Evolutionary conservation across 2,797 vertebrate genomes (phyloP), one percentile per base, ranked within the genome.

Genomic region (Anguilla obscura): DNA sequence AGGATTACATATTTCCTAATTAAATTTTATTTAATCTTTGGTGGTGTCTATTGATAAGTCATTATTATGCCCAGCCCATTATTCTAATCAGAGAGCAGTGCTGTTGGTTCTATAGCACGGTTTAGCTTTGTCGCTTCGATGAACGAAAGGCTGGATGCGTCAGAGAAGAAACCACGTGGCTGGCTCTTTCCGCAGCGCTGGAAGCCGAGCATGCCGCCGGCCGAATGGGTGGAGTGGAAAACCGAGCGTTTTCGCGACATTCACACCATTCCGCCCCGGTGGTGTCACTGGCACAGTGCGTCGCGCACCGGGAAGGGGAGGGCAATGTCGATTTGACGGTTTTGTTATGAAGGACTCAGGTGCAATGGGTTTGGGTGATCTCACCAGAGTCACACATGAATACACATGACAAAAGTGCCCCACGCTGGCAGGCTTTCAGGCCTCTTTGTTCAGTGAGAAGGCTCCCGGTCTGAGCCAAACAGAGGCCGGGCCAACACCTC

Each of bases 321-420:
- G 79, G 79, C 40, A 45, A 82, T 82, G 79, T 45, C 79, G 45
- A 82, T 82, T 50, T 50, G 79, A 82, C 21, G 79, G 79, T 82
- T 82, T 82, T 82, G 79, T 82, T 82, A 82, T 86, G 92, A 91
- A 91, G 89, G 94, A 90, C 94, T 90, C 94, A 95, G 94, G 94
- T 95, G 95, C 90, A 91, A 91, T 92, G 93, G 33, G 63, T 66
- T 50, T 84, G 52, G 33, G 66, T 71, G 85, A 87, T 85, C 80
- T 87, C 86, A 71, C 40, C 66, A 91, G 91, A 87, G 91, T 94
- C 93, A 95, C 93, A 93, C 94, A 94, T 93, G 93, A 92, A 90
- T 91, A 92, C 92, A 90, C 94, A 90, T 93, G 93, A 93, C 93
- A 92, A 90, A 79, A 88, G 87, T 88, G 89, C 88, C 90, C 91